Conservation (phyloP, 2,113 vertebrate genomes). For the Pelvicachromis taeniatus region DNA sequence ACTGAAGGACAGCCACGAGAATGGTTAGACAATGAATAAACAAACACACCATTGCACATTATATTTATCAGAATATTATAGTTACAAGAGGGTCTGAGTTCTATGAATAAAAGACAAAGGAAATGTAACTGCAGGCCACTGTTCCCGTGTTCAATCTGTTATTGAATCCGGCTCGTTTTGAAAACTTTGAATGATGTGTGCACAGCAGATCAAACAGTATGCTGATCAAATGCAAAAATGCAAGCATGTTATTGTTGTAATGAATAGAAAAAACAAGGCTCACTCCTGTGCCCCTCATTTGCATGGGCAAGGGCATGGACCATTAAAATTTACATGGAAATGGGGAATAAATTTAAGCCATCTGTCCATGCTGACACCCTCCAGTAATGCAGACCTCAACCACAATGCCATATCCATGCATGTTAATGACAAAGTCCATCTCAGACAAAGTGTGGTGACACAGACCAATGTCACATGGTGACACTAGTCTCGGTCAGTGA, state of each 20-base stretch:
- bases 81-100: not conserved
- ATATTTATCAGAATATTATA: conserved; percentile 4
- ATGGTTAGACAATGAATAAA: conserved; percentile 14
- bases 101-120: not conserved
- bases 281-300: conserved; percentile 76
- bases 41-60: not conserved
- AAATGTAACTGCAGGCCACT: not conserved
- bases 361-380: conserved; percentile 82
- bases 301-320: conserved; percentile 76
- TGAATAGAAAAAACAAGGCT: conserved; percentile 59
- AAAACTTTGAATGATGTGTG: not conserved
- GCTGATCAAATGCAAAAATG: conserved; percentile 51
- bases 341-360: conserved; percentile 85
- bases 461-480: conserved; percentile 67
- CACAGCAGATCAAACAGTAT: conserved; percentile 52
- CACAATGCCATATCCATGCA: conserved; percentile 72
- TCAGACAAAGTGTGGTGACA: conserved; percentile 68
- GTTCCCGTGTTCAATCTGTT: not conserved
- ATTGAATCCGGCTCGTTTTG: not conserved
- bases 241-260: conserved; percentile 50
- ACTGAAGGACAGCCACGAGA: conserved; percentile 69
- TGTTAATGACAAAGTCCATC: conserved; percentile 78
- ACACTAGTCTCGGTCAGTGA: conserved; percentile 14
- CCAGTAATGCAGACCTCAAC: conserved; percentile 73
- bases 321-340: conserved; percentile 88